A percentile compares a stretch with the other conserved stretches of the same genome.
Conservation (phyloP, 2,888 invertebrate genomes). For the Mimachlamys varia region DNA sequence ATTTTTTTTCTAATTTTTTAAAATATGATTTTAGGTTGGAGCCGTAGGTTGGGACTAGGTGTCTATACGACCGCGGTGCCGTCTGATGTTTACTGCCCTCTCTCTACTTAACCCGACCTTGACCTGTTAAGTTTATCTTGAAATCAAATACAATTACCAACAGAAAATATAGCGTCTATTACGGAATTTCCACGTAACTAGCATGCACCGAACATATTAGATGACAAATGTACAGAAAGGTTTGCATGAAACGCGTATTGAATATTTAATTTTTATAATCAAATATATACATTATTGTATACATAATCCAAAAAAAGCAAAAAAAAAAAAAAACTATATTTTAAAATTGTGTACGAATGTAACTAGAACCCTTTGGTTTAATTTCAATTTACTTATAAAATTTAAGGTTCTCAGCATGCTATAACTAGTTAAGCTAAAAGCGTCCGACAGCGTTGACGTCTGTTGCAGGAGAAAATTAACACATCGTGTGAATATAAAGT, state of each 20-base stretch:
- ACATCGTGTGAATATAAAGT: not conserved
- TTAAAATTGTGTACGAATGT: not conserved
- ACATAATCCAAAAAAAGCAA: not conserved
- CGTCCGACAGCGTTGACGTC: not conserved
- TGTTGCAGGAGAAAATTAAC: not conserved
- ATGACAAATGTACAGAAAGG: not conserved
- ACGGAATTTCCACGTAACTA: not conserved
- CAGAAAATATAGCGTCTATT: not conserved
- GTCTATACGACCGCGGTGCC: not conserved
- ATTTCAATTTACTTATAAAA: not conserved
- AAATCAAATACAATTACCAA: not conserved
- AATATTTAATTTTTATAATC: not conserved
- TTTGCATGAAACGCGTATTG: not conserved
- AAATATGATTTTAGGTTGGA: not conserved
- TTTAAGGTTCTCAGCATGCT: not conserved
- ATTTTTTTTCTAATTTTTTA: not conserved
- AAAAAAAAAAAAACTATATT: not conserved
- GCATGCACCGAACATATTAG: not conserved
- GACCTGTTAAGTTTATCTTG: not conserved
- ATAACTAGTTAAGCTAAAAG: not conserved
- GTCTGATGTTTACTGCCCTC: not conserved
- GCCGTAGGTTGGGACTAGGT: not conserved
- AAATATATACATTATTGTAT: not conserved
- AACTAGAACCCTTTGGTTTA: not conserved
- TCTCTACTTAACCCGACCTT: not conserved